These are phyloP conservation scores for Ciconia stormi DNA, from an alignment of 2,113 vertebrate species.

Conservation along the genomic window DNA sequence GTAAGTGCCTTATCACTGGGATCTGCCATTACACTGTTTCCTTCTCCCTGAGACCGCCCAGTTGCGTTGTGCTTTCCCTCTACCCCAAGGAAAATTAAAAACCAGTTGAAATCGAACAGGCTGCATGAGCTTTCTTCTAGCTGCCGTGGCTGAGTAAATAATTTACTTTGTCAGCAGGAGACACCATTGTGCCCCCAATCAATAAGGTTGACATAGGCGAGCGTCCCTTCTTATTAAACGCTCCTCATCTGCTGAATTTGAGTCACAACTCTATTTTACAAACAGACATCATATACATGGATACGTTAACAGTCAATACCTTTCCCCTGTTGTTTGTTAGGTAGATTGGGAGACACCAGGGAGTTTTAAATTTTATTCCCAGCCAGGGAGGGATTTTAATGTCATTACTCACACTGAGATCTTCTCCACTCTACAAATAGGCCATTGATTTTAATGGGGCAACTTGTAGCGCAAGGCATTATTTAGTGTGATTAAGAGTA, in stretches of 20 bases:
- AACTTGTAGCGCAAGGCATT: background rate
- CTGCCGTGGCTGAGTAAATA: background rate
- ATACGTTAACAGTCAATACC: background rate
- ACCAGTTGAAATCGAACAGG: background rate
- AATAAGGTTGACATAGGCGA: background rate
- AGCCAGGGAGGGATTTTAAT: conserved; percentile 22
- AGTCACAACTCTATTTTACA: background rate
- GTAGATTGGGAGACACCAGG: background rate
- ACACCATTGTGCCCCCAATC: background rate
- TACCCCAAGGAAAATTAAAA: background rate
- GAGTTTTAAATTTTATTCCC: conserved; percentile 28
- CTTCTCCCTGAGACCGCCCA: background rate
- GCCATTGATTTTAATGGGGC: conserved; percentile 33
- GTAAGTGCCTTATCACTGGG: background rate
- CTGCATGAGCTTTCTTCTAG: background rate
- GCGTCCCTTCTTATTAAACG: background rate
- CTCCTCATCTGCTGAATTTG: background rate
- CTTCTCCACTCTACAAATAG: background rate
- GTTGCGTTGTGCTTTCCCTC: background rate
- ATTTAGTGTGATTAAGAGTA: conserved; percentile 13
- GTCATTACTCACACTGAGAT: background rate
- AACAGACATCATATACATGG: background rate
- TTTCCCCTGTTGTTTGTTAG: conserved; percentile 1
- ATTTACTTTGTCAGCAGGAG: conserved; percentile 11
- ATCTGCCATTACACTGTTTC: background rate